These are phyloP conservation scores for Astatotilapia flaviijosephi DNA, from an alignment of 2,113 vertebrate species.

Conservation along the genomic window DNA sequence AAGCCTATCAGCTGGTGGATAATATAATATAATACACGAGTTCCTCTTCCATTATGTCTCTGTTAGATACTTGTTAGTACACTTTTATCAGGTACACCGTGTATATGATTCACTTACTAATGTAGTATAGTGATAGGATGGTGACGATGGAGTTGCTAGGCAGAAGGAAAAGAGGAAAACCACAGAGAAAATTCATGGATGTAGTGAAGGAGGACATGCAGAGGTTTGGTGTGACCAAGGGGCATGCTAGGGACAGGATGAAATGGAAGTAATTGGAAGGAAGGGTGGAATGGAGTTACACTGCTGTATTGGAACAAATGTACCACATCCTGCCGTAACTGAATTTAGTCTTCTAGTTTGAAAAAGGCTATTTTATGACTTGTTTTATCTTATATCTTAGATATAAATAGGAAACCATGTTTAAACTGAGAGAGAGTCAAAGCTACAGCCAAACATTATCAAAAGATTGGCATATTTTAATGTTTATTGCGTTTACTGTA, in stretches of 20 bases:
- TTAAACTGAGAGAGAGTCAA: rapidly evolving
- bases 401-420: background rate
- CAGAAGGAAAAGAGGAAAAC: background rate
- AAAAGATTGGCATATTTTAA: background rate
- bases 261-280: background rate
- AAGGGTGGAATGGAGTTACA: background rate
- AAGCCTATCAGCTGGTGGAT: background rate
- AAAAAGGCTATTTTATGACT: background rate
- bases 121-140: background rate
- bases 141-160: background rate
- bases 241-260: background rate
- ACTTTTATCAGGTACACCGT: background rate
- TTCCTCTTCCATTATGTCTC: background rate
- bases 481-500: background rate
- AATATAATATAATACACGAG: background rate
- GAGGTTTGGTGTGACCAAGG: background rate
- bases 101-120: background rate
- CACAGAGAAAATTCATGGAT: background rate
- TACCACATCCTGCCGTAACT: background rate
- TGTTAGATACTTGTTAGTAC: background rate
- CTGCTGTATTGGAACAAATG: background rate
- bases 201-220: background rate
- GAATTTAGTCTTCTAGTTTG: background rate
- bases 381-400: background rate
- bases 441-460: background rate